phyloP scores from a whole-genome alignment of 2,888 invertebrate species.

The Cryptocephalus primarius region DNA sequence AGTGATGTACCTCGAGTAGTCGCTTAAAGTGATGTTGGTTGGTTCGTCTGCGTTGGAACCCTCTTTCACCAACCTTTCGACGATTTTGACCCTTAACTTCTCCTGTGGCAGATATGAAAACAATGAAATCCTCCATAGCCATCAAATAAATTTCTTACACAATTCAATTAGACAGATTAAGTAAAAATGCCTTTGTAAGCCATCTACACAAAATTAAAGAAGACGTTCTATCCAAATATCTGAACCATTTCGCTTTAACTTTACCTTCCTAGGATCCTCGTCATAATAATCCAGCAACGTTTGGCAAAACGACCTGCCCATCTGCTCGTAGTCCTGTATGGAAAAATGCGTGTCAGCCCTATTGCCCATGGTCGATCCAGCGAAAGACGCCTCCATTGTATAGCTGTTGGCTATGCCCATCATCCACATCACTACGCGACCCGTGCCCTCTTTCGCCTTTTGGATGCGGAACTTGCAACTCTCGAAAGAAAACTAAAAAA shows the following conservation, averaged over 20 bases:
- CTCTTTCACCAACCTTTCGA: conserved; percentile 65
- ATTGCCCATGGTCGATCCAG: conserved; percentile 76
- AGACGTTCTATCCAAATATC: too few relatives aligned
- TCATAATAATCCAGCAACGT: conserved; percentile 86
- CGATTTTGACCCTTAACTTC: conserved; percentile 65
- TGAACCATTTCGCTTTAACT: too few relatives aligned
- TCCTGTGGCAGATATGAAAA: conserved; percentile 44
- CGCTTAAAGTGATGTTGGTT: conserved; percentile 72
- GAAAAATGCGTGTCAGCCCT: conserved; percentile 77
- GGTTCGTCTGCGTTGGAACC: conserved; percentile 85
- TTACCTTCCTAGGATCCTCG: conserved; percentile 70
- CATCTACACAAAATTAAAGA: too few relatives aligned
- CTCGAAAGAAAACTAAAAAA: conserved; percentile 77
- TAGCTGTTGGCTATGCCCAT: conserved; percentile 90
- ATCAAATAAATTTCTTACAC: neutral
- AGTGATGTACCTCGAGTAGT: conserved; percentile 66
- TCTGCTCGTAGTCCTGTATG: conserved; percentile 64
- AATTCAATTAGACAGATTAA: too few relatives aligned
- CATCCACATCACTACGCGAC: conserved; percentile 90
- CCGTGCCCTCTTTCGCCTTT: conserved; percentile 89
- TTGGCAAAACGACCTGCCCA: conserved; percentile 86
- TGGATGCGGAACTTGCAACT: conserved; percentile 90
- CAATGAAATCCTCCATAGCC: neutral
- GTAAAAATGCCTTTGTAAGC: too few relatives aligned
- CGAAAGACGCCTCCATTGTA: conserved; percentile 92